These are phyloP conservation scores for Platysteira castanea DNA, from an alignment of 2,113 vertebrate genomes.

Conservation along the genomic window DNA sequence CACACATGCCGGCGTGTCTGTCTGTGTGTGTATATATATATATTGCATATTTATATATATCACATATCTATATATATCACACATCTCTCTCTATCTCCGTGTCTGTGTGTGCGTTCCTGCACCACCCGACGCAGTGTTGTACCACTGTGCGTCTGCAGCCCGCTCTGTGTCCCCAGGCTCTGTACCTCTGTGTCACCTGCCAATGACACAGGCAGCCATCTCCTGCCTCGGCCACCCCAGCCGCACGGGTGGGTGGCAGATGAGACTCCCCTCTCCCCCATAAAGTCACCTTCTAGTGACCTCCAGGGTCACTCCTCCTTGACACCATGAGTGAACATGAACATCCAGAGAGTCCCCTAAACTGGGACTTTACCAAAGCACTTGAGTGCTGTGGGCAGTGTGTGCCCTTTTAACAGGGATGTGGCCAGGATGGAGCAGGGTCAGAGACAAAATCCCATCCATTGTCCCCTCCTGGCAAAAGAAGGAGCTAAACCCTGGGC, in stretches of 20 bases:
- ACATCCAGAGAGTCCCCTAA: background rate
- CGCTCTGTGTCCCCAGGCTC: background rate
- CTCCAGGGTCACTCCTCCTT: background rate
- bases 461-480: background rate
- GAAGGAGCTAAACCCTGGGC: background rate
- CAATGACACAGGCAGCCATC: background rate
- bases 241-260: background rate
- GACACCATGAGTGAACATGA: fast-evolving
- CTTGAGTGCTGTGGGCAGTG: fast-evolving
- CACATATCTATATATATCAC: background rate
- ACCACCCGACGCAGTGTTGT: slow-evolving; percentile 23
- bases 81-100: background rate
- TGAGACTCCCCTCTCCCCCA: background rate
- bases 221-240: background rate
- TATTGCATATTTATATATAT: background rate
- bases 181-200: background rate
- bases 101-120: slow-evolving; percentile 35
- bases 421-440: background rate
- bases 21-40: slow-evolving; percentile 24
- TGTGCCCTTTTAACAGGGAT: background rate
- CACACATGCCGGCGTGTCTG: background rate
- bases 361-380: background rate
- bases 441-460: background rate
- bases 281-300: background rate
- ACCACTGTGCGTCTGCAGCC: slow-evolving; percentile 44